These are phyloP conservation scores for Ptychodera flava DNA, from an alignment of 35 echinoderm and acorn worm genomes.

Conservation along the genomic window DNA sequence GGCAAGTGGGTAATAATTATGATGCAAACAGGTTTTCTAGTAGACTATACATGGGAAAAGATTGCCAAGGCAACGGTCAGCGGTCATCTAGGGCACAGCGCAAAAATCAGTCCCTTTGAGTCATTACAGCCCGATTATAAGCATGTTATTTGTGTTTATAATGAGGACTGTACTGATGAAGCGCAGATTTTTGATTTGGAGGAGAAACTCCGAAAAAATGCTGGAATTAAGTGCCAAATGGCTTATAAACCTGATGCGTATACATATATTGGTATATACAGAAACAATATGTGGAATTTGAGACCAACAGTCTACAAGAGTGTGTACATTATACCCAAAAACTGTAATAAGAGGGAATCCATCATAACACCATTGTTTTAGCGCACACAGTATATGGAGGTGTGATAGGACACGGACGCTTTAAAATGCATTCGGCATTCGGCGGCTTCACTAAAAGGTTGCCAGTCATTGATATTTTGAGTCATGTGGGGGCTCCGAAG, in stretches of 20 bases:
- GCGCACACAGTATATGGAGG: too few species aligned
- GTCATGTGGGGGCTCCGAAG: too few species aligned
- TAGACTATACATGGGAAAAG: slow-evolving; percentile 25
- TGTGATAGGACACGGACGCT: too few species aligned
- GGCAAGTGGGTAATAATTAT: slow-evolving; percentile 37
- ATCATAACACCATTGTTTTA: too few species aligned
- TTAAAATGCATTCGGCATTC: too few species aligned
- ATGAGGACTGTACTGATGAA: slow-evolving; percentile 34
- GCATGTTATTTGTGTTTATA: slow-evolving; percentile 45
- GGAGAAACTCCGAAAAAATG: not conserved
- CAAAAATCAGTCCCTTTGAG: slow-evolving; percentile 20
- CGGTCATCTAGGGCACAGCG: slow-evolving; percentile 6
- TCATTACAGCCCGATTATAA: not conserved
- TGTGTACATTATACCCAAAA: not conserved
- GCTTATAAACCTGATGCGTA: slow-evolving; percentile 39
- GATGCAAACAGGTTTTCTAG: not conserved
- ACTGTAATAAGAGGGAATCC: too few species aligned
- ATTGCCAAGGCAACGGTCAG: slow-evolving; percentile 17
- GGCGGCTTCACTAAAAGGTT: too few species aligned
- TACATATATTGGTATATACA: slow-evolving; percentile 36
- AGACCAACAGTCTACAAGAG: slow-evolving; percentile 36
- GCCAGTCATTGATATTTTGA: too few species aligned
- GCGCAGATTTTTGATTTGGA: slow-evolving; percentile 6
- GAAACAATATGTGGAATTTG: slow-evolving; percentile 30
- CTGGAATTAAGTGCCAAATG: slow-evolving; percentile 23